These are phyloP conservation scores for Hippocampus comes DNA, from an alignment of 2,113 vertebrate genomes.

Conservation along the genomic window DNA sequence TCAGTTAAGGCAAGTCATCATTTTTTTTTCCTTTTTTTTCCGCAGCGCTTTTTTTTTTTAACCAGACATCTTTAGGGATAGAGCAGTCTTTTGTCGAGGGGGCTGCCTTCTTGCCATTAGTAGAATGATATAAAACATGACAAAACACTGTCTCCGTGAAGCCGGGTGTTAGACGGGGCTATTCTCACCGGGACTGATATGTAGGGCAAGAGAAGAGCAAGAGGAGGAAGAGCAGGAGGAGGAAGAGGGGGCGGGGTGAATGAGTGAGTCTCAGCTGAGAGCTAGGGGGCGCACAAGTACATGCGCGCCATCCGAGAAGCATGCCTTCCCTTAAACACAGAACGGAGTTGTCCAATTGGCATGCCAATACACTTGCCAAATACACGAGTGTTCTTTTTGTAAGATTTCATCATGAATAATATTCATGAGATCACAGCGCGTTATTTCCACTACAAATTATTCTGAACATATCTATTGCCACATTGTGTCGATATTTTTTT, in stretches of 20 bases:
- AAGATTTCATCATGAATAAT: conserved; percentile 2
- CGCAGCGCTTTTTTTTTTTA: conserved; percentile 55
- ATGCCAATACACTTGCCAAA: conserved; percentile 18
- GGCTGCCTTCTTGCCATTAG: conserved; percentile 73
- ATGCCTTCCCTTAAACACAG: conserved; percentile 22
- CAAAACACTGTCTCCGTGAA: conserved; percentile 74
- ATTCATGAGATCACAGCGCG: not conserved
- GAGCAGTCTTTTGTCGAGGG: conserved; percentile 71
- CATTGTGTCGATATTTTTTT: conserved; percentile 27
- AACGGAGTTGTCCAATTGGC: conserved; percentile 21
- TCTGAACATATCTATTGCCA: conserved; percentile 33
- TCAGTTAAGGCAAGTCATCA: conserved; percentile 51
- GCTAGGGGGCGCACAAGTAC: conserved; percentile 71
- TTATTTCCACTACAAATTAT: conserved; percentile 7
- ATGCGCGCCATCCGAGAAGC: conserved; percentile 20
- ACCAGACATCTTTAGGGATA: conserved; percentile 66
- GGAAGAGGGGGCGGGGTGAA: conserved; percentile 11
- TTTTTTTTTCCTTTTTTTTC: conserved; percentile 14
- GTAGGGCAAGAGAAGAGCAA: conserved; percentile 71
- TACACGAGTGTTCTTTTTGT: not conserved
- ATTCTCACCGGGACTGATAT: conserved; percentile 75
- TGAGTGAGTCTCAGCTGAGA: conserved; percentile 29
- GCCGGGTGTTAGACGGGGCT: conserved; percentile 72
- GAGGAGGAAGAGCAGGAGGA: conserved; percentile 57
- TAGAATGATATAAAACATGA: conserved; percentile 80